Conservation (phyloP, 2,888 invertebrate genomes). For the Drosophila siamana region DNA sequence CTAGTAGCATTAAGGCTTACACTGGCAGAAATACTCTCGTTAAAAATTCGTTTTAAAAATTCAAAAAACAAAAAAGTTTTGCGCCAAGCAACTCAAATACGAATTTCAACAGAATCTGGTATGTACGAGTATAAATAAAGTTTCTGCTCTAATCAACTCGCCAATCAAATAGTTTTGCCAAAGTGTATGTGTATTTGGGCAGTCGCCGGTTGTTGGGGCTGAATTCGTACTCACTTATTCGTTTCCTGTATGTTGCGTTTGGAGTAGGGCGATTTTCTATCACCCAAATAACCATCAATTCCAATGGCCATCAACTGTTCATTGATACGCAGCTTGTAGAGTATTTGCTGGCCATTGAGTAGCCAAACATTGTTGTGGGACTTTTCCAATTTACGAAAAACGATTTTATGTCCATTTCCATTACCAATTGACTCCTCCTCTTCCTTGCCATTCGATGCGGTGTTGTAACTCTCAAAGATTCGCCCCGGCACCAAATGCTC, state of each 20-base stretch:
- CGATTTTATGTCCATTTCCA: slow-evolving; percentile 85
- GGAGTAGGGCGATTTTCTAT: slow-evolving; percentile 84
- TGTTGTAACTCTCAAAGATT: slow-evolving; percentile 85
- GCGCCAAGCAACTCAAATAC: not conserved
- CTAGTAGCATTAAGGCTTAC: slow-evolving; percentile 53
- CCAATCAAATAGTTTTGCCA: slow-evolving; percentile 14
- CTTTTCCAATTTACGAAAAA: slow-evolving; percentile 85
- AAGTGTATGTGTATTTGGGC: slow-evolving; percentile 41
- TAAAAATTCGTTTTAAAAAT: not conserved
- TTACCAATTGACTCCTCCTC: slow-evolving; percentile 86
- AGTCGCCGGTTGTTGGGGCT: not conserved
- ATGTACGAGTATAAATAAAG: not conserved
- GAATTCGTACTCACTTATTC: slow-evolving; percentile 81
- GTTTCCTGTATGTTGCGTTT: slow-evolving; percentile 86
- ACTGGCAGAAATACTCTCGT: slow-evolving; percentile 45
- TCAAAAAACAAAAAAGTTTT: not conserved
- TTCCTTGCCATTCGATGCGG: slow-evolving; percentile 79
- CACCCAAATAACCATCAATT: slow-evolving; percentile 85
- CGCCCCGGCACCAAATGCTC: slow-evolving; percentile 88
- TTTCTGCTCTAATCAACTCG: not conserved
- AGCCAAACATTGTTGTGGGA: slow-evolving; percentile 84
- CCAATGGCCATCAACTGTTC: slow-evolving; percentile 84
- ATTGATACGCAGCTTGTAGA: slow-evolving; percentile 84
- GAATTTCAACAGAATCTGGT: not conserved
- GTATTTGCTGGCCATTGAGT: slow-evolving; percentile 84